phyloP scores from a whole-genome alignment of 1,140 invertebrate genomes.

The Caerostris extrusa region DNA sequence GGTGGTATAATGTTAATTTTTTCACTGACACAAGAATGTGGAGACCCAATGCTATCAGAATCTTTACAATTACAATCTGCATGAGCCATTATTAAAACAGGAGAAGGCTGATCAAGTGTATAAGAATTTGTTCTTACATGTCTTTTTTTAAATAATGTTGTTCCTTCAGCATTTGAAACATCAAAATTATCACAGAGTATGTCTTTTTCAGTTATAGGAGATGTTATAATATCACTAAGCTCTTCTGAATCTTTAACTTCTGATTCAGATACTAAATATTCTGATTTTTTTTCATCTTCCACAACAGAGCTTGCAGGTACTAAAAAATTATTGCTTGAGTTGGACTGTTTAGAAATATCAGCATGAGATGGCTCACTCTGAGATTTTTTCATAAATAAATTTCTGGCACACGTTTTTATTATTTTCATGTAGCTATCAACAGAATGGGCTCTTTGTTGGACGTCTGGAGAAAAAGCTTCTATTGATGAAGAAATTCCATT shows the following conservation, averaged over 20 bases:
- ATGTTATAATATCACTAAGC: neutral
- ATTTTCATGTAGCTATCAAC: slow-evolving; percentile 69
- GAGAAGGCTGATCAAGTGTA: slow-evolving; percentile 50
- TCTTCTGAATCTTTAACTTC: neutral
- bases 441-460: slow-evolving; percentile 44
- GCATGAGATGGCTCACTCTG: slow-evolving; percentile 60
- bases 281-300: neutral
- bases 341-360: neutral
- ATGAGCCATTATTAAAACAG: slow-evolving; percentile 61
- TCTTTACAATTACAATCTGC: slow-evolving; percentile 53
- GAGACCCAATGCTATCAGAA: neutral
- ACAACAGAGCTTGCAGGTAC: neutral
- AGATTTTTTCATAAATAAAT: slow-evolving; percentile 47
- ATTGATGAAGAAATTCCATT: neutral
- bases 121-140: slow-evolving; percentile 67
- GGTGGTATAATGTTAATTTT: neutral
- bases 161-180: neutral
- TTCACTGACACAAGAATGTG: slow-evolving; percentile 42
- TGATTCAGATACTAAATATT: neutral
- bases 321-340: neutral
- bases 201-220: neutral
- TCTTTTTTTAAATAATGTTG: neutral
- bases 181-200: neutral
- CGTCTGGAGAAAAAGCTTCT: neutral
- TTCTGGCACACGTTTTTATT: slow-evolving; percentile 25